phyloP scores from a whole-genome alignment of 2,888 invertebrate species.

The Seira ritae region DNA sequence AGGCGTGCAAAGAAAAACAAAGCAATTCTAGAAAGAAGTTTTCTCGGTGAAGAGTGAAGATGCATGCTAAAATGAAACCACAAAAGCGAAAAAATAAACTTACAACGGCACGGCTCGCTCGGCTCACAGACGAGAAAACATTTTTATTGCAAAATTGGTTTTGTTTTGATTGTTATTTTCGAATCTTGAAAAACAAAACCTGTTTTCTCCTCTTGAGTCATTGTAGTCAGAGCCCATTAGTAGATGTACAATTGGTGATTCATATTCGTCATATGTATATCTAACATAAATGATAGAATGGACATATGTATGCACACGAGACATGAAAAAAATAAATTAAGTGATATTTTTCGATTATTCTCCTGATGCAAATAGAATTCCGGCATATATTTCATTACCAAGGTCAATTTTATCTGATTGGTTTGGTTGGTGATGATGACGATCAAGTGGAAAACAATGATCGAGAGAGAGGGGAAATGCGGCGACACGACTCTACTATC shows the following conservation, averaged over 20 bases:
- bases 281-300: too few relatives aligned
- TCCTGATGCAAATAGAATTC: not conserved
- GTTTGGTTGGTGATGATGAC: not conserved
- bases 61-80: too few relatives aligned
- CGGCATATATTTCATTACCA: constrained; percentile 13
- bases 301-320: not conserved
- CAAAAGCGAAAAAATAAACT: too few relatives aligned
- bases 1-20: too few relatives aligned
- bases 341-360: too few relatives aligned
- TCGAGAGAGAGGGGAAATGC: not conserved
- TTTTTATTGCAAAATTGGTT: not conserved
- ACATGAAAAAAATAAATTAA: not conserved
- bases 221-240: too few relatives aligned
- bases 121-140: not conserved
- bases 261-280: too few relatives aligned
- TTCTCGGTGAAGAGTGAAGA: too few relatives aligned
- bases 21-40: too few relatives aligned
- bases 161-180: not conserved
- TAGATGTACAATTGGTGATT: too few relatives aligned
- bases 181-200: not conserved
- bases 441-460: not conserved
- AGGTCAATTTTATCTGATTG: constrained; percentile 11
- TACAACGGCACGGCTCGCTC: not conserved
- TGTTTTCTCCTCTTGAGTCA: not conserved
- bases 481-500: not conserved